Evolutionary conservation across 2,113 vertebrate species (phyloP).

Genomic region (Alethe castanea): DNA sequence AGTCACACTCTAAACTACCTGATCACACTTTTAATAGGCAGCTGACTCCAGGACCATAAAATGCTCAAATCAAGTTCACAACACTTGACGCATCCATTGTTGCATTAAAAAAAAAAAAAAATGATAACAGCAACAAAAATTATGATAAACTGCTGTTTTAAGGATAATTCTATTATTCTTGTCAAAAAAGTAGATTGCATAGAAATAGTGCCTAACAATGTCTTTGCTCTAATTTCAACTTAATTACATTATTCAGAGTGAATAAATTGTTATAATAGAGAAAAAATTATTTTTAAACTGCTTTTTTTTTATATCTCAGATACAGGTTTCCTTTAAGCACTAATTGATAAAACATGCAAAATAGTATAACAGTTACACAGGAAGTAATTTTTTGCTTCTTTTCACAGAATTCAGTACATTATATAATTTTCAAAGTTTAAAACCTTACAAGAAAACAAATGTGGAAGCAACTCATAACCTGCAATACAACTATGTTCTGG

Average conservation of each 20-base stretch:
- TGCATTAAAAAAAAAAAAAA: slow-evolving; percentile 14
- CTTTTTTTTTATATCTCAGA: not conserved
- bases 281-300: slow-evolving; percentile 2
- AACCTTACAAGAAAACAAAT: not conserved
- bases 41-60: slow-evolving; percentile 80
- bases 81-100: slow-evolving; percentile 77
- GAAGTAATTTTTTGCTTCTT: not conserved
- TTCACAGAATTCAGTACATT: not conserved
- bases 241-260: slow-evolving; percentile 51
- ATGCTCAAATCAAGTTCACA: slow-evolving; percentile 83
- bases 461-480: not conserved
- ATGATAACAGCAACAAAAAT: not conserved
- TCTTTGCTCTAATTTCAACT: slow-evolving; percentile 3
- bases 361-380: not conserved
- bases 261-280: not conserved
- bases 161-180: not conserved
- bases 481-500: not conserved
- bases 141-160: not conserved
- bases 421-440: slow-evolving; percentile 8
- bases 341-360: not conserved
- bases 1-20: slow-evolving; percentile 92
- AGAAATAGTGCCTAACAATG: slow-evolving; percentile 25
- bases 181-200: not conserved
- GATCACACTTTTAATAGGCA: slow-evolving; percentile 93
- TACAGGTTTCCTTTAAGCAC: not conserved